phyloP scores from a whole-genome alignment of 2,888 invertebrate genomes.

The Proisotoma minuta region DNA sequence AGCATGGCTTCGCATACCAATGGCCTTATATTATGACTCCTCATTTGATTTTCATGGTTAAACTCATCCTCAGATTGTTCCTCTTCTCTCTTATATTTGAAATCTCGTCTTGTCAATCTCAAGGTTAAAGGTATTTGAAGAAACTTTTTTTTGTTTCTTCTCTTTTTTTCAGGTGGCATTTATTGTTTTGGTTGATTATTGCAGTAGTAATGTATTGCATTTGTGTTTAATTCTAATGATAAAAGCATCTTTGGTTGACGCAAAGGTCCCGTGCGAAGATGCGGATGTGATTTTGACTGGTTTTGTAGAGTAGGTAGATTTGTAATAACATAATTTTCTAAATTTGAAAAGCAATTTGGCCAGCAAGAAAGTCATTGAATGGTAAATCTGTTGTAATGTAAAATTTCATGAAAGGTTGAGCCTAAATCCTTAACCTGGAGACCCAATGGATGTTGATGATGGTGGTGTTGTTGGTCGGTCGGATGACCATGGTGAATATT shows the following conservation, averaged over 20 bases:
- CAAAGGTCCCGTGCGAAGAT: no score
- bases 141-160: no score
- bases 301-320: not conserved
- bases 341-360: not conserved
- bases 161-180: no score
- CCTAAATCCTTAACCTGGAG: conserved; percentile 22
- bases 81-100: no score
- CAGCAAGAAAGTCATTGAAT: not conserved
- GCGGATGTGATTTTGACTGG: not conserved
- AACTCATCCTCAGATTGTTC: conserved; percentile 8
- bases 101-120: no score
- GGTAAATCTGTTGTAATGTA: not conserved
- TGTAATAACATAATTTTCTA: not conserved
- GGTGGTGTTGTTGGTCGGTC: conserved; percentile 3
- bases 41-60: conserved; percentile 15
- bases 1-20: conserved; percentile 14
- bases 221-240: no score
- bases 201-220: no score
- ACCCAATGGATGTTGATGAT: conserved; percentile 6
- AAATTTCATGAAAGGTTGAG: conserved; percentile 7
- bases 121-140: no score
- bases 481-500: conserved; percentile 6
- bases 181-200: no score
- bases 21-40: not conserved
- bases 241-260: no score